phyloP scores from a whole-genome alignment of 2,888 invertebrate genomes.

The Stegana nigrithorax region DNA sequence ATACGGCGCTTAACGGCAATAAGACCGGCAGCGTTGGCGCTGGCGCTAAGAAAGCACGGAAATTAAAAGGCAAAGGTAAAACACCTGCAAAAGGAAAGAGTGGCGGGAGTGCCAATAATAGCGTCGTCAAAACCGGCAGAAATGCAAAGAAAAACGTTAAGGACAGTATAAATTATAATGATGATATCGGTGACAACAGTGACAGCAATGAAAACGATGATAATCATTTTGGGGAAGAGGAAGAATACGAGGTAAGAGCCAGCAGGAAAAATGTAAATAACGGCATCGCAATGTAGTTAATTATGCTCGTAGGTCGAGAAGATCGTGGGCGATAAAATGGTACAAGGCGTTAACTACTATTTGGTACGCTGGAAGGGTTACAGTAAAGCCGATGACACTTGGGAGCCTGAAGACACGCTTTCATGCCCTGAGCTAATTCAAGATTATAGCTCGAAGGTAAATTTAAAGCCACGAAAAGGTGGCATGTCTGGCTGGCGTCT shows the following conservation, averaged over 20 bases:
- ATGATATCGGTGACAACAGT: slow-evolving; percentile 29
- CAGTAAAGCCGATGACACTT: slow-evolving; percentile 76
- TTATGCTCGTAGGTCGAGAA: slow-evolving; percentile 72
- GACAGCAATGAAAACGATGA: slow-evolving; percentile 60
- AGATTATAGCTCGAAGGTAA: slow-evolving; percentile 68
- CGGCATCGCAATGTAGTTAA: neutral
- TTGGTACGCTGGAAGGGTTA: slow-evolving; percentile 85
- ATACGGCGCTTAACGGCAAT: no score
- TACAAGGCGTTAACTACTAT: slow-evolving; percentile 77
- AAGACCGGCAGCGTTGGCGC: slow-evolving; percentile 57
- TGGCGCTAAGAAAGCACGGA: slow-evolving; percentile 17
- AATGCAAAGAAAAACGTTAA: slow-evolving; percentile 1
- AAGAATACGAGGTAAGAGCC: slow-evolving; percentile 54
- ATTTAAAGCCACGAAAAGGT: no score
- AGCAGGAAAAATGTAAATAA: neutral
- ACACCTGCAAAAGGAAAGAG: slow-evolving; percentile 40
- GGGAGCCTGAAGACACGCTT: slow-evolving; percentile 80
- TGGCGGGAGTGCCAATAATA: slow-evolving; percentile 21
- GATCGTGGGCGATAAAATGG: slow-evolving; percentile 77
- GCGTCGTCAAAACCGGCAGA: neutral
- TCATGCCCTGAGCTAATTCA: slow-evolving; percentile 78
- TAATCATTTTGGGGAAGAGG: no score
- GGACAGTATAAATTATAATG: slow-evolving; percentile 20
- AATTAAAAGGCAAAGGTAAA: slow-evolving; percentile 41
- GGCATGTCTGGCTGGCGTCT: no score